phyloP scores from a whole-genome alignment of 2,797 vertebrate genomes.

The Microctenopoma stevenorrisi region DNA sequence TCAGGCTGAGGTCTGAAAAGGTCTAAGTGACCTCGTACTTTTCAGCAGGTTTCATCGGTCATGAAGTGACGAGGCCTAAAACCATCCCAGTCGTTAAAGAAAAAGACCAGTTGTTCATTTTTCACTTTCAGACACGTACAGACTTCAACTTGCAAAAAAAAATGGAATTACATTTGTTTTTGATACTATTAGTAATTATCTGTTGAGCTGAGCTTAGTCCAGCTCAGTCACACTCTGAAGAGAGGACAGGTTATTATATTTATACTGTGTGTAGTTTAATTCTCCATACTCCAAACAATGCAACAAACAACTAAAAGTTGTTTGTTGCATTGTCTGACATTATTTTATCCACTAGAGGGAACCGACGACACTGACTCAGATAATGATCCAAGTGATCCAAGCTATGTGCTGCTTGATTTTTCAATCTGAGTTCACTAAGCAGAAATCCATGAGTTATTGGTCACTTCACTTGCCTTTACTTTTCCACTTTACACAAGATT shows the following conservation, averaged over 20 bases:
- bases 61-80: background rate
- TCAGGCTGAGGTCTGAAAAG: background rate
- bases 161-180: too few relatives aligned
- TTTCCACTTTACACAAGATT: background rate
- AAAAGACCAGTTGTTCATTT: background rate
- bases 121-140: background rate
- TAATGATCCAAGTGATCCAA: background rate
- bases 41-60: background rate
- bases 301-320: too few relatives aligned
- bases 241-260: background rate
- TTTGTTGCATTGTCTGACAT: background rate
- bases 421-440: background rate
- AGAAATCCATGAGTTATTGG: background rate
- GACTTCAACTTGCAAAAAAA: too few relatives aligned
- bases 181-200: too few relatives aligned
- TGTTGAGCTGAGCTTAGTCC: background rate
- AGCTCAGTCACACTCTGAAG: background rate
- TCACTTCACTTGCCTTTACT: background rate
- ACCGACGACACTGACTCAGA: conserved; percentile 25
- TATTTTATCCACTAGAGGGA: conserved; percentile 62
- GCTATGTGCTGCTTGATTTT: background rate
- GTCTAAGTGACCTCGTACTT: background rate
- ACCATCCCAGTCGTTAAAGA: too few relatives aligned
- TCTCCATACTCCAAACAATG: too few relatives aligned
- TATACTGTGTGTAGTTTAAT: too few relatives aligned